Evolutionary conservation across 2,888 invertebrate genomes (phyloP).

Genomic region (Apoda limacodes): DNA sequence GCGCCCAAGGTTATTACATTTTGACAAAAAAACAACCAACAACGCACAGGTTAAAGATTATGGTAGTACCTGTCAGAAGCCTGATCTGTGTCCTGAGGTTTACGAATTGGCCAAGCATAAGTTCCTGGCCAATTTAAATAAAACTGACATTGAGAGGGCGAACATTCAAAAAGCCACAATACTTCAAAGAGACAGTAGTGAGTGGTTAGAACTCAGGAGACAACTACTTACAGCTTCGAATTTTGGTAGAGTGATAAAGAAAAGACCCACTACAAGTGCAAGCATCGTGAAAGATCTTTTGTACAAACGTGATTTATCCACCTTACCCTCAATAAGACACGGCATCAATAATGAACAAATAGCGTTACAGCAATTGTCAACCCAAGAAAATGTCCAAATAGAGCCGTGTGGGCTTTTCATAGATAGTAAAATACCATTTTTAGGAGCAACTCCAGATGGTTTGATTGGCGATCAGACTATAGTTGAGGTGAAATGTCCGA

Average conservation of each 20-base stretch:
- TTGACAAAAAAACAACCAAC: too few relatives aligned
- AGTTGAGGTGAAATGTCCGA: conserved; percentile 18
- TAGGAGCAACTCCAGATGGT: conserved; percentile 18
- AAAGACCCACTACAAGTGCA: conserved; percentile 4
- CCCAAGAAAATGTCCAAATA: conserved; percentile 13
- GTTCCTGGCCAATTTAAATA: conserved; percentile 5
- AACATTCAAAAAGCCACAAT: conserved; percentile 6
- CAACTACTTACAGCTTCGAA: conserved; percentile 18
- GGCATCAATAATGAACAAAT: conserved; percentile 14
- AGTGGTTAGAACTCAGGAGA: conserved; percentile 17
- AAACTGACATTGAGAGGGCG: too few relatives aligned
- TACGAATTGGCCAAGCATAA: not conserved
- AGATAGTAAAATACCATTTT: conserved; percentile 14
- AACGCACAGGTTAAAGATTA: too few relatives aligned
- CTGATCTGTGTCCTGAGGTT: conserved; percentile 1
- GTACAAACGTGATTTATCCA: conserved; percentile 15
- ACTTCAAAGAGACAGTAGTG: conserved; percentile 13
- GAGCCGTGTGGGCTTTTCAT: conserved; percentile 19
- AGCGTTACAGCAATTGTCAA: conserved; percentile 10
- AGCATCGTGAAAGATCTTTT: conserved; percentile 18
- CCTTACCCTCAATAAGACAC: conserved; percentile 14
- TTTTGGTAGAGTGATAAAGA: conserved; percentile 3
- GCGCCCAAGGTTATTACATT: too few relatives aligned
- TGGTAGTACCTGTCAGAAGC: conserved; percentile 2
- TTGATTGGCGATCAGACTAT: conserved; percentile 14